Conservation (phyloP, 2,113 vertebrate species). For the Ammospiza caudacuta region DNA sequence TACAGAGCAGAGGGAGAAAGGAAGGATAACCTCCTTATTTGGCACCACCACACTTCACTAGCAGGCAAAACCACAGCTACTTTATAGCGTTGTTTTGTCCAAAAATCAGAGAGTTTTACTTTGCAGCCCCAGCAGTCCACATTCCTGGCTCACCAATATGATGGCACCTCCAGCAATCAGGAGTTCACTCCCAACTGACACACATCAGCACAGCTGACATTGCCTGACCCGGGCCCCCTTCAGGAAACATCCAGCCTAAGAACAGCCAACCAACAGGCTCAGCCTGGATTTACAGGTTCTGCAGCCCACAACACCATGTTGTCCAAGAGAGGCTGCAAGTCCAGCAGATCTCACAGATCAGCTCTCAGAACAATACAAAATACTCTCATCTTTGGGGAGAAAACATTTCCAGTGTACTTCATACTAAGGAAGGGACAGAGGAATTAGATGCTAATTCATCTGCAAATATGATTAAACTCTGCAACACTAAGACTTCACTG, state of each 20-base stretch:
- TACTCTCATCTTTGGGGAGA: not conserved
- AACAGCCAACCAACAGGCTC: not conserved
- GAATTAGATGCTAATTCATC: slow-evolving; percentile 46
- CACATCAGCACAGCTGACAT: not conserved
- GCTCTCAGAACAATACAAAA: not conserved
- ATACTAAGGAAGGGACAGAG: not conserved
- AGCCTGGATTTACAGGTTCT: not conserved
- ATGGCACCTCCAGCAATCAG: not conserved
- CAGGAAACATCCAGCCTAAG: not conserved
- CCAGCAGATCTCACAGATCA: not conserved
- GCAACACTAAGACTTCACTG: slow-evolving; percentile 16
- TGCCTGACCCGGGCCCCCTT: fast-evolving
- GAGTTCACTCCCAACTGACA: not conserved
- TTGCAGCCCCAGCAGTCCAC: not conserved
- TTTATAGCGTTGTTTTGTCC: not conserved
- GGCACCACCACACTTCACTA: not conserved
- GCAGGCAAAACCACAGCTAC: not conserved
- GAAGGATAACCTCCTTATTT: not conserved
- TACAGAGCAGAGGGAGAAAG: not conserved
- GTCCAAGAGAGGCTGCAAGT: not conserved
- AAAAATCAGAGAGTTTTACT: not conserved
- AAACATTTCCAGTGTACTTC: not conserved
- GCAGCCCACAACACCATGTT: fast-evolving
- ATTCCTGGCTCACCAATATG: not conserved
- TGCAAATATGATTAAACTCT: slow-evolving; percentile 66